Percentiles rank a stretch among this genome's conserved stretches.
These are phyloP conservation scores for Drosophila biarmipes DNA, from an alignment of 1,140 invertebrate genomes.

Conservation along the genomic window DNA sequence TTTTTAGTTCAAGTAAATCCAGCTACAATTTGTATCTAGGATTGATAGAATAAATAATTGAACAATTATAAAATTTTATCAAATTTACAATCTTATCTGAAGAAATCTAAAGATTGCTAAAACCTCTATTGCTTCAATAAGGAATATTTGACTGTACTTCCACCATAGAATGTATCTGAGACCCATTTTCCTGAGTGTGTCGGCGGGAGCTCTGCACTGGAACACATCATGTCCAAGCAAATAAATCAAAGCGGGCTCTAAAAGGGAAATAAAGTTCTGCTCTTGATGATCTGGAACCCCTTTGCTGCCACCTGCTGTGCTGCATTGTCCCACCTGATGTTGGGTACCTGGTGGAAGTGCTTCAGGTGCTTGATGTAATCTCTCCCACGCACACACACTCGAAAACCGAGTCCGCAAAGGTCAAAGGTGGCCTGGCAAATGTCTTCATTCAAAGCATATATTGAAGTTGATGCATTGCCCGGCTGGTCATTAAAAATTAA, in stretches of 20 bases:
- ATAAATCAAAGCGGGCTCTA: constrained; percentile 57
- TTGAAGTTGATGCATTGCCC: constrained; percentile 63
- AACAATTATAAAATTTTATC: no score
- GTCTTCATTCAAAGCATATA: constrained; percentile 44
- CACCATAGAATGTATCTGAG: constrained; percentile 10
- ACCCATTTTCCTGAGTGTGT: constrained; percentile 20
- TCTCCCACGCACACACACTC: constrained; percentile 10
- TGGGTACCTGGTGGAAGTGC: constrained; percentile 7
- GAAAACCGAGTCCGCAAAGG: constrained; percentile 43
- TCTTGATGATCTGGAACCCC: constrained; percentile 37
- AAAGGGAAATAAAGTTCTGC: constrained; percentile 27
- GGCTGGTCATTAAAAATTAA: constrained; percentile 65
- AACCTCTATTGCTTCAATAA: neutral
- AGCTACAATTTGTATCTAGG: no score
- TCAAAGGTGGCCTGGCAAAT: constrained; percentile 57
- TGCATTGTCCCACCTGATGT: constrained; percentile 39
- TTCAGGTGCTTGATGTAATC: constrained; percentile 42
- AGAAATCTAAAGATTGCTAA: no score
- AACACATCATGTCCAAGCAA: constrained; percentile 49
- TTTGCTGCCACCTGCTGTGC: constrained; percentile 32
- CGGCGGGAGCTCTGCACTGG: constrained; percentile 31
- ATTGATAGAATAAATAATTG: no score
- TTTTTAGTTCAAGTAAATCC: no score
- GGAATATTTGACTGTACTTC: constrained; percentile 11
- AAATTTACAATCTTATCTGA: no score